phyloP scores from a whole-genome alignment of 2,797 vertebrate genomes.

The Pachyuromys duprasi region DNA sequence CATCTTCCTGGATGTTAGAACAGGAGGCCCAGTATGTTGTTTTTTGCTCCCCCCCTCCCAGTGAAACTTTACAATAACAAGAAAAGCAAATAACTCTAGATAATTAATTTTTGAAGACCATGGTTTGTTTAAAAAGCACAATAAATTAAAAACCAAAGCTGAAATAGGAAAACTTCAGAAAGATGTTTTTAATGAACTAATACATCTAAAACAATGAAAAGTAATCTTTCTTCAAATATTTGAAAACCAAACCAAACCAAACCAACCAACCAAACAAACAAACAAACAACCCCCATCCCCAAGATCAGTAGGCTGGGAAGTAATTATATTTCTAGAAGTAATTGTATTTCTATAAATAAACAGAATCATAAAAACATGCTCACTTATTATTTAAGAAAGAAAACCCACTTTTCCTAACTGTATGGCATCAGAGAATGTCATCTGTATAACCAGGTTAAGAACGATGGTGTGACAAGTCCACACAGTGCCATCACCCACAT shows the following conservation, averaged over 20 bases:
- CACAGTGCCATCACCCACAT: not conserved
- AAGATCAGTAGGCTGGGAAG: conserved; percentile 25
- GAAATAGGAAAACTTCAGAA: conserved; percentile 42
- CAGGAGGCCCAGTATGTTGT: not conserved
- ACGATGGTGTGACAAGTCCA: not conserved
- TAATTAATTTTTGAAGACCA: conserved; percentile 21
- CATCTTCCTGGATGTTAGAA: not conserved
- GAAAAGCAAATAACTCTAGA: conserved; percentile 37
- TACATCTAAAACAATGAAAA: conserved; percentile 58
- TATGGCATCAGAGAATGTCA: not conserved
- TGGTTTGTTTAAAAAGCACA: conserved; percentile 48
- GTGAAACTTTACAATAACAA: conserved; percentile 32
- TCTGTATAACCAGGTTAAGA: not conserved
- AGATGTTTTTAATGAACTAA: conserved; percentile 50
- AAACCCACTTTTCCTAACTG: conserved; percentile 3
- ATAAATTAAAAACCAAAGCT: conserved; percentile 57
- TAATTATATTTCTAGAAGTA: not conserved
- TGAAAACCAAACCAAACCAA: not conserved
- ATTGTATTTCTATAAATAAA: conserved; percentile 3
- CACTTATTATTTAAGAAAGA: not conserved
- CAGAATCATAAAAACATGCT: conserved; percentile 47
- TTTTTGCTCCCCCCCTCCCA: not conserved
- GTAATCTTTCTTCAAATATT: conserved; percentile 28
- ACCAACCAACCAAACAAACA: not conserved
- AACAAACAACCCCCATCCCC: not conserved